phyloP scores from a whole-genome alignment of 2,797 vertebrate genomes.

The Hypotaenidia okinawae region DNA sequence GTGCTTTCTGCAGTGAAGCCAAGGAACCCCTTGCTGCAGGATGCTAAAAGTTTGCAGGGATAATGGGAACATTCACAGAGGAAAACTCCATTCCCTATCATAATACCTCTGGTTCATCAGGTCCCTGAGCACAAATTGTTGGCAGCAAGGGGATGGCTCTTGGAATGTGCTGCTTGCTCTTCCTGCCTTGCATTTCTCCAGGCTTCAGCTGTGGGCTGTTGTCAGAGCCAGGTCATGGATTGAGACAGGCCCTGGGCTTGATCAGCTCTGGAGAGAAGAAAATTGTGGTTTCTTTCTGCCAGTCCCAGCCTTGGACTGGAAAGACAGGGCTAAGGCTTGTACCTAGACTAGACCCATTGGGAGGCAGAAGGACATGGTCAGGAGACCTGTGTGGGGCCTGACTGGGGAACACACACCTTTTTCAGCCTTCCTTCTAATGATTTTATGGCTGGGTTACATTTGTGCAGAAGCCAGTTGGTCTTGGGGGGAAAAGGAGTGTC shows the following conservation, averaged over 20 bases:
- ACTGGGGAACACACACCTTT: fast-evolving
- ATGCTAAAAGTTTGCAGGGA: background rate
- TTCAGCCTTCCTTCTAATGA: background rate
- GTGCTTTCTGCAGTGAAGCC: background rate
- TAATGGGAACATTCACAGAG: fast-evolving
- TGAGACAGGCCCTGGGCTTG: background rate
- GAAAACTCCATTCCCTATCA: background rate
- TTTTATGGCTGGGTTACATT: background rate
- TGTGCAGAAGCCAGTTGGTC: fast-evolving
- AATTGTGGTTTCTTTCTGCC: background rate
- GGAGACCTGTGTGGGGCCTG: background rate
- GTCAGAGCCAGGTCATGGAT: fast-evolving
- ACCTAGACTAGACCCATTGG: background rate
- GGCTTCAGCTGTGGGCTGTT: background rate
- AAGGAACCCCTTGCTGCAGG: background rate
- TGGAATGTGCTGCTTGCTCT: background rate
- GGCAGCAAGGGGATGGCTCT: background rate
- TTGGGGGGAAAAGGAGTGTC: no score
- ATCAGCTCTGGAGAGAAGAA: background rate
- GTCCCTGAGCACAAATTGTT: background rate
- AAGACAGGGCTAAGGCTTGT: background rate
- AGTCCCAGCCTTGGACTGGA: fast-evolving
- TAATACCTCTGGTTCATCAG: background rate
- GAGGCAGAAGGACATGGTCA: background rate
- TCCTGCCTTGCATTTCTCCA: background rate